Evolutionary conservation across 2,888 invertebrate genomes (phyloP).

Genomic region (Cantharis rustica): DNA sequence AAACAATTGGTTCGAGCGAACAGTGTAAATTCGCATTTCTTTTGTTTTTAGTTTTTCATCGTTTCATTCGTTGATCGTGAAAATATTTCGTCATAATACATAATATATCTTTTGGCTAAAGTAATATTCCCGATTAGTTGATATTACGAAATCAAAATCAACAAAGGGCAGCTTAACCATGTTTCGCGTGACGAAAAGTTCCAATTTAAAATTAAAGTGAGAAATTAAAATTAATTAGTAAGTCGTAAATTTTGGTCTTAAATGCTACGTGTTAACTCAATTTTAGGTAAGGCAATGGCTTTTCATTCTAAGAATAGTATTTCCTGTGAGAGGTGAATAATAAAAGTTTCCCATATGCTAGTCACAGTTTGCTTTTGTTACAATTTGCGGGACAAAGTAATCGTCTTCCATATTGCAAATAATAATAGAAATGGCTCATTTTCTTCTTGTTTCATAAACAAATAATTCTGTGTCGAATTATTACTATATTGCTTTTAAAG

Average conservation of each 20-base stretch:
- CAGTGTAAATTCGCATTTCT: background rate
- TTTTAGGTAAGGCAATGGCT: constrained; percentile 15
- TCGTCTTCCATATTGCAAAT: background rate
- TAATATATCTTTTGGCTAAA: no score
- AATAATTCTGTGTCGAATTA: background rate
- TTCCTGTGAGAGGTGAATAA: constrained; percentile 29
- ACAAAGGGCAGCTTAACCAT: background rate
- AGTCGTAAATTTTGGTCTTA: background rate
- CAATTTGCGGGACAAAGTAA: background rate
- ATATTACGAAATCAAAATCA: background rate
- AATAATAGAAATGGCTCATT: background rate
- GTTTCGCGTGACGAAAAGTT: background rate
- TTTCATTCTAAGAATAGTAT: constrained; percentile 20
- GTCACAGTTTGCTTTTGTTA: background rate
- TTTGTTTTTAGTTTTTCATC: no score
- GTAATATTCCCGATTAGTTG: background rate
- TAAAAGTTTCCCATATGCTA: constrained; percentile 23
- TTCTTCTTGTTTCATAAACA: background rate
- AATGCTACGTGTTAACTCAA: constrained; percentile 7
- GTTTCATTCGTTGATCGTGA: no score
- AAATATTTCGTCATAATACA: no score
- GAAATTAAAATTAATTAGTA: background rate
- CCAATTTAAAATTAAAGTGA: background rate
- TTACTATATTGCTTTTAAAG: background rate
- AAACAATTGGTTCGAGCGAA: background rate